Evolutionary conservation across 2,888 invertebrate genomes (phyloP).

Genomic region (Kryphioiulus occultus): DNA sequence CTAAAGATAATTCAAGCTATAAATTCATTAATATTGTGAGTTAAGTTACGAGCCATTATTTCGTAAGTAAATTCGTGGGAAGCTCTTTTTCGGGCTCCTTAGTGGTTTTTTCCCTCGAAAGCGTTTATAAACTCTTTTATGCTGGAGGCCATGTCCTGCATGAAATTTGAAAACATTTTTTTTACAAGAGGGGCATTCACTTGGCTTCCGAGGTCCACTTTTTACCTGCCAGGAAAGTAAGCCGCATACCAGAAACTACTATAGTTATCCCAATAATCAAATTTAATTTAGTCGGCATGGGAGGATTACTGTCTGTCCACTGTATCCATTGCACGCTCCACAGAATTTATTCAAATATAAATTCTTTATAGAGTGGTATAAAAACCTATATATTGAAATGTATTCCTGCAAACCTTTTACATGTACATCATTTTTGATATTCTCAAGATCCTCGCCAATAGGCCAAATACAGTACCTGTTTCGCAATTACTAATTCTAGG

Average conservation of each 20-base stretch:
- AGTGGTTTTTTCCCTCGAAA: neutral
- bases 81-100: neutral
- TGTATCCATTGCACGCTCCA: neutral
- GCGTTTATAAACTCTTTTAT: conserved; percentile 20
- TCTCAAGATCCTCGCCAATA: neutral
- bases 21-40: neutral
- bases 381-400: neutral
- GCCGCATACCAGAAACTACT: neutral
- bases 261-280: neutral
- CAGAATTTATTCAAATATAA: neutral
- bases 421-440: neutral
- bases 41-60: neutral
- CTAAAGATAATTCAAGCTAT: neutral
- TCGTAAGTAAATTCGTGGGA: neutral
- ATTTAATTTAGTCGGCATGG: neutral
- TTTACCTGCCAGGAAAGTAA: neutral
- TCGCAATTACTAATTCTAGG: neutral
- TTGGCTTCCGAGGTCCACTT: neutral
- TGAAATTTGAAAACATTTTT: neutral
- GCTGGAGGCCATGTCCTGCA: conserved; percentile 27
- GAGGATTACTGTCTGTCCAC: neutral
- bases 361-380: neutral
- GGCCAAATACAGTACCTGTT: neutral
- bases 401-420: neutral
- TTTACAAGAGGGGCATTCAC: conserved; percentile 21